Evolutionary conservation across 2,888 invertebrate species (phyloP).

Genomic region (Ecdyonurus torrentis): DNA sequence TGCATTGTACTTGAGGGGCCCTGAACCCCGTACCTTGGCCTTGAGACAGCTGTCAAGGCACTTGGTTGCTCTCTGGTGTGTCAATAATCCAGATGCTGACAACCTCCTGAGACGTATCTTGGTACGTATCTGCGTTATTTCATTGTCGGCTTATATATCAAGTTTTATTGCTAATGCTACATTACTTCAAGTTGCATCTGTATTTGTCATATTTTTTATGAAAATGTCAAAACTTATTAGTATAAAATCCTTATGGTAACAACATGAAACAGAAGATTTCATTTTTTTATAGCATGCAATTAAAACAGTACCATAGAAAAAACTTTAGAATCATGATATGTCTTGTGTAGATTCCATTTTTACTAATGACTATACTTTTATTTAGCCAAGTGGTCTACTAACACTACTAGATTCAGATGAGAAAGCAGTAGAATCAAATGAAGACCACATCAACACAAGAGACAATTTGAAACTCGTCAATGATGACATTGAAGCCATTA

Average conservation of each 20-base stretch:
- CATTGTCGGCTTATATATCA: no score
- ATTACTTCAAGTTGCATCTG: constrained; percentile 9
- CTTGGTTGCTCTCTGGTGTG: constrained; percentile 89
- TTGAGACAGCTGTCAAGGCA: constrained; percentile 87
- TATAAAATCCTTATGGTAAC: background rate
- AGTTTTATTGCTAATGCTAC: no score
- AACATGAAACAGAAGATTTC: no score
- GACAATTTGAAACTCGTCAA: constrained; percentile 93
- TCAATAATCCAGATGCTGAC: constrained; percentile 83
- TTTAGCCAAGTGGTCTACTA: constrained; percentile 86
- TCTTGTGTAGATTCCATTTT: background rate
- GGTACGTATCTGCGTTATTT: constrained; percentile 45
- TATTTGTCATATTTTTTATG: background rate
- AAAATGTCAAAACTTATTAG: background rate
- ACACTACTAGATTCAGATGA: constrained; percentile 79
- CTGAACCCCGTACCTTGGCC: constrained; percentile 66
- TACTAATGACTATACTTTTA: no score
- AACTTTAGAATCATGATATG: no score
- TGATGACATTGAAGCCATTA: constrained; percentile 46
- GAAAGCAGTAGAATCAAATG: constrained; percentile 42
- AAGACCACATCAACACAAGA: constrained; percentile 53
- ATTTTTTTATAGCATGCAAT: no score
- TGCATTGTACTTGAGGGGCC: constrained; percentile 68
- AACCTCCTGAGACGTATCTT: constrained; percentile 70
- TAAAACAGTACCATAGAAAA: no score